Evolutionary conservation across 2,888 invertebrate genomes (phyloP).

Genomic region (Aleiodes leptofemur): DNA sequence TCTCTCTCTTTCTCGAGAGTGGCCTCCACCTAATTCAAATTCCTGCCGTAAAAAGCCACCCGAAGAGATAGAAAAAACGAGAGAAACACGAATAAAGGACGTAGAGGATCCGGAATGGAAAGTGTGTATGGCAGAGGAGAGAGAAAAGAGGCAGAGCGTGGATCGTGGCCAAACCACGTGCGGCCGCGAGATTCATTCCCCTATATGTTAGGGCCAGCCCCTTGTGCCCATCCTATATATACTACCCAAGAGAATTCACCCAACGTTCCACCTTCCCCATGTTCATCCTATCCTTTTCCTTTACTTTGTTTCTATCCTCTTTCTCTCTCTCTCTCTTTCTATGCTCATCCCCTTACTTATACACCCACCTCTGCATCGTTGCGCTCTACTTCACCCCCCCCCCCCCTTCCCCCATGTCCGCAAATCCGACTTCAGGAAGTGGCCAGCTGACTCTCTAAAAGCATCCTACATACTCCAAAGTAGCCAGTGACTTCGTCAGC

Average conservation of each 20-base stretch:
- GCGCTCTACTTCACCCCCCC: conserved; percentile 41
- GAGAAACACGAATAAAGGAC: conserved; percentile 50
- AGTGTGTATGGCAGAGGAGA: conserved; percentile 42
- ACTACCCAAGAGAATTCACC: conserved; percentile 53
- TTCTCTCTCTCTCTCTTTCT: conserved; percentile 43
- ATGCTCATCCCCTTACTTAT: conserved; percentile 41
- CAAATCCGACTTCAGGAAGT: conserved; percentile 52
- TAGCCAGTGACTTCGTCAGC: conserved; percentile 52
- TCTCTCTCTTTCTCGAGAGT: conserved; percentile 52
- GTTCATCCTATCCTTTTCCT: conserved; percentile 49
- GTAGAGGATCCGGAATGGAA: conserved; percentile 56
- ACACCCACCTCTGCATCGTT: conserved; percentile 37
- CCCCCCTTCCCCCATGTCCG: conserved; percentile 41
- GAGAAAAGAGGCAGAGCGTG: conserved; percentile 64
- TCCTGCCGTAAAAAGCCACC: conserved; percentile 51
- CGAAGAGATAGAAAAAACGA: background rate
- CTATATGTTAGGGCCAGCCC: conserved; percentile 69
- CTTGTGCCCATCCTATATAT: conserved; percentile 52
- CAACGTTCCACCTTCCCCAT: conserved; percentile 41
- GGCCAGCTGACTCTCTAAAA: conserved; percentile 43
- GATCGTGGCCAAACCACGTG: conserved; percentile 73
- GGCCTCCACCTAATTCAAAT: conserved; percentile 73
- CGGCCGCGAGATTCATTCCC: conserved; percentile 73
- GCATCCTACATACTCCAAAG: conserved; percentile 50
- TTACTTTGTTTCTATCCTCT: conserved; percentile 34